Evolutionary conservation across 1,140 invertebrate species (phyloP).

Genomic region (Hycleus phaleratus): DNA sequence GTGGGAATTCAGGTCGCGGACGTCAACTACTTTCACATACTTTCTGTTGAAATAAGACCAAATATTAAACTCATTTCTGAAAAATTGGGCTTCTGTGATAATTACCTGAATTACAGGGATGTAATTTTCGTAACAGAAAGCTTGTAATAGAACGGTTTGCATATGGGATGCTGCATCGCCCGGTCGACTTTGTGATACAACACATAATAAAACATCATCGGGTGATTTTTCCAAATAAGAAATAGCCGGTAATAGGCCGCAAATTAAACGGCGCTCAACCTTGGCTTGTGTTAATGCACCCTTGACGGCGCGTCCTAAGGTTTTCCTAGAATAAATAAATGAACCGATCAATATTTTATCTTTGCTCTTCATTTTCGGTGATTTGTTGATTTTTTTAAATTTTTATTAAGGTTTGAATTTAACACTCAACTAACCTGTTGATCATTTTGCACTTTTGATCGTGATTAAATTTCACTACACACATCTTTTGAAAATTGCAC

Average conservation of each 20-base stretch:
- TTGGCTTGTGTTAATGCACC: conserved; percentile 50
- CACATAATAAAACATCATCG: conserved; percentile 54
- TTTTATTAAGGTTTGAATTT: background rate
- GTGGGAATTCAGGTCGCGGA: background rate
- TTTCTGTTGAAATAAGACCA: background rate
- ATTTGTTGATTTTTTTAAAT: background rate
- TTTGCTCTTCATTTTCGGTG: background rate
- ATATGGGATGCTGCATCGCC: conserved; percentile 59
- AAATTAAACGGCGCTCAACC: conserved; percentile 50
- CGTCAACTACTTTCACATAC: background rate
- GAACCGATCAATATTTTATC: background rate
- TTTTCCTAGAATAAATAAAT: conserved; percentile 27
- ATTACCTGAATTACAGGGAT: conserved; percentile 59
- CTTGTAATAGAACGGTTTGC: conserved; percentile 60
- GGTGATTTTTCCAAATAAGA: conserved; percentile 51
- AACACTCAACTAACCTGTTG: conserved; percentile 27
- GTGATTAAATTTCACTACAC: conserved; percentile 25
- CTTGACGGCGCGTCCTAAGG: conserved; percentile 47
- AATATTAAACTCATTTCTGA: background rate
- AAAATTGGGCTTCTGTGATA: background rate
- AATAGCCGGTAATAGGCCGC: conserved; percentile 53
- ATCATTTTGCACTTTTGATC: conserved; percentile 33
- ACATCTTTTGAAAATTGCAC: conserved; percentile 19
- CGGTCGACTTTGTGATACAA: conserved; percentile 50
- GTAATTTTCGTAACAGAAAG: conserved; percentile 60